Conservation (phyloP, 2,113 vertebrate genomes). For the Patagioenas fasciata region DNA sequence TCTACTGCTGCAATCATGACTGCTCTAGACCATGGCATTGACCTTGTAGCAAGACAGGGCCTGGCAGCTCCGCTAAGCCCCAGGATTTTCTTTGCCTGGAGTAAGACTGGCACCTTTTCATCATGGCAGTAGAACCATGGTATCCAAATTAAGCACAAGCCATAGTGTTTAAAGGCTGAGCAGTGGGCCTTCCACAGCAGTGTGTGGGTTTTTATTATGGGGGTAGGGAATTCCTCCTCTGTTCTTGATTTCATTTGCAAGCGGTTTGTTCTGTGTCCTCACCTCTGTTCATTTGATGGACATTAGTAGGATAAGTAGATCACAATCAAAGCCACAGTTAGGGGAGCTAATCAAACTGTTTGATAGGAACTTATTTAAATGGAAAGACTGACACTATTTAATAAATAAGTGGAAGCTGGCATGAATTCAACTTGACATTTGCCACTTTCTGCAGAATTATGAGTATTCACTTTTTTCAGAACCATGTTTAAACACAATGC, state of each 20-base stretch:
- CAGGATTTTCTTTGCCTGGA: background rate
- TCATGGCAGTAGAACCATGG: background rate
- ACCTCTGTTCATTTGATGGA: background rate
- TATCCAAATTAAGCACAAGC: constrained; percentile 42
- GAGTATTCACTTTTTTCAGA: constrained; percentile 1
- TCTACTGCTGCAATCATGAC: background rate
- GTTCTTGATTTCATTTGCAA: background rate
- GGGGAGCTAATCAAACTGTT: background rate
- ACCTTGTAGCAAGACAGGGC: background rate
- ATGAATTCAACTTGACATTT: constrained; percentile 15
- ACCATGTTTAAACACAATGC: background rate
- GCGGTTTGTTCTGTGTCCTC: background rate
- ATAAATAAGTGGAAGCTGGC: constrained; percentile 2
- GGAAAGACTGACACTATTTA: background rate
- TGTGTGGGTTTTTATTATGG: constrained; percentile 22
- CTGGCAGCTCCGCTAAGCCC: background rate
- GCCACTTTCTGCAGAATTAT: constrained; percentile 4
- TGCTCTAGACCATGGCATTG: background rate
- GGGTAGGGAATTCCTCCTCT: background rate
- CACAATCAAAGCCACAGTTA: background rate
- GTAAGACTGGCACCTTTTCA: constrained; percentile 24
- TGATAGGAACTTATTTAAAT: background rate
- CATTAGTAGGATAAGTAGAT: background rate
- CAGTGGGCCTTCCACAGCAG: constrained; percentile 5
- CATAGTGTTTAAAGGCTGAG: constrained; percentile 26